phyloP scores from a whole-genome alignment of 2,113 vertebrate genomes.

The Pseudolaguvia tuberculata region DNA sequence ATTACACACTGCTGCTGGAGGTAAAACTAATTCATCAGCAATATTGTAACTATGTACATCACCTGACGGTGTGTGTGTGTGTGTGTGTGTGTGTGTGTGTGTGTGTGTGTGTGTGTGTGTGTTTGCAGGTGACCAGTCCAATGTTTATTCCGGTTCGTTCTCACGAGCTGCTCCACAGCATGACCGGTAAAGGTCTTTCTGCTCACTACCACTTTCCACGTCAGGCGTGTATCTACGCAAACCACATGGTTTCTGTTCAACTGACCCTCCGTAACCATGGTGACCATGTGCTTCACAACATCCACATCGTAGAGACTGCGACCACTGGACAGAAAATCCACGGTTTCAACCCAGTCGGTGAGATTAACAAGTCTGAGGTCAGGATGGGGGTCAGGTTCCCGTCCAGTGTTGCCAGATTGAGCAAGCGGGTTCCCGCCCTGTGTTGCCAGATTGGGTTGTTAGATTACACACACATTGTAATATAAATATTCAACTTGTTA shows the following conservation, averaged over 20 bases:
- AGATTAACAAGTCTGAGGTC: slow-evolving; percentile 4
- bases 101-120: neutral
- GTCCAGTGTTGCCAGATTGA: no score
- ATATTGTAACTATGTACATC: no score
- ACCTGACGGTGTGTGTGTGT: no score
- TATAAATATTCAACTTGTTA: no score
- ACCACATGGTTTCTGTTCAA: slow-evolving; percentile 84
- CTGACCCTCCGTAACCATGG: slow-evolving; percentile 79
- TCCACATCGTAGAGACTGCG: slow-evolving; percentile 76
- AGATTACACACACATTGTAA: no score
- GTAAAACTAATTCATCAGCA: no score
- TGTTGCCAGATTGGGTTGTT: no score
- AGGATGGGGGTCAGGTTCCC: no score
- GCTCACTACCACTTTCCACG: slow-evolving; percentile 86
- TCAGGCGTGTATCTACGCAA: slow-evolving; percentile 77
- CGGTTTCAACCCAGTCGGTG: slow-evolving; percentile 74
- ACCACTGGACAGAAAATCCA: slow-evolving; percentile 75
- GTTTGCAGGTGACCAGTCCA: slow-evolving; percentile 71
- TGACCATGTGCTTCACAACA: slow-evolving; percentile 78
- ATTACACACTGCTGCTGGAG: no score
- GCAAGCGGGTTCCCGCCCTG: no score
- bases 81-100: neutral
- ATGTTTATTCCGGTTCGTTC: slow-evolving; percentile 77
- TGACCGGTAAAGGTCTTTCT: slow-evolving; percentile 89
- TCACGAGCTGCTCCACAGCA: slow-evolving; percentile 85